Conservation (phyloP, 2,797 vertebrate genomes). For the Clamator glandarius region DNA sequence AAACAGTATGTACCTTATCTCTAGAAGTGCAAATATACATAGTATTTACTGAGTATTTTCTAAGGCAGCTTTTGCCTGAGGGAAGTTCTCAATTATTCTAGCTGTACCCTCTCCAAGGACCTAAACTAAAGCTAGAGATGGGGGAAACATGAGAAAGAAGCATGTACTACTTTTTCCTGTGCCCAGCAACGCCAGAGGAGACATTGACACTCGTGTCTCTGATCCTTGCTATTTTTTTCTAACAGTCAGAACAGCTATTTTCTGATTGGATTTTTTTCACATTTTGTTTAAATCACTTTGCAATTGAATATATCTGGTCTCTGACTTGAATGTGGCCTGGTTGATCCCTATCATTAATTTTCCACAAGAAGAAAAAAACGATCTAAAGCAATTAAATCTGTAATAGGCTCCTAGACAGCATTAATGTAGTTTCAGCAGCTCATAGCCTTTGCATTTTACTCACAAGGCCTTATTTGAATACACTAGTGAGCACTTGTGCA, state of each 20-base stretch:
- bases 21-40: background rate
- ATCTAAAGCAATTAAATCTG: background rate
- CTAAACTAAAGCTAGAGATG: background rate
- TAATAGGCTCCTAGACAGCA: background rate
- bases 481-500: background rate
- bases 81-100: background rate
- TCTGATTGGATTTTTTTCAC: background rate
- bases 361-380: background rate
- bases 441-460: background rate
- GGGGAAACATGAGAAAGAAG: background rate
- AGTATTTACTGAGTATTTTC: background rate
- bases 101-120: background rate
- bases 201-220: fast-evolving
- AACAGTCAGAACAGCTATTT: background rate
- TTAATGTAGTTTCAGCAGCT: background rate
- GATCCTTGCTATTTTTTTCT: background rate
- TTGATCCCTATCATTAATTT: background rate
- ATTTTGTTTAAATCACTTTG: background rate
- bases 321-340: background rate
- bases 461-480: slow-evolving; percentile 1
- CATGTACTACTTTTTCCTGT: background rate
- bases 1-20: background rate
- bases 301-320: background rate
- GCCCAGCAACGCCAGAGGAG: background rate
- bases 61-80: background rate